These are phyloP conservation scores for Hydrochoerus hydrochaeris DNA, from an alignment of 2,113 vertebrate species.

Conservation along the genomic window DNA sequence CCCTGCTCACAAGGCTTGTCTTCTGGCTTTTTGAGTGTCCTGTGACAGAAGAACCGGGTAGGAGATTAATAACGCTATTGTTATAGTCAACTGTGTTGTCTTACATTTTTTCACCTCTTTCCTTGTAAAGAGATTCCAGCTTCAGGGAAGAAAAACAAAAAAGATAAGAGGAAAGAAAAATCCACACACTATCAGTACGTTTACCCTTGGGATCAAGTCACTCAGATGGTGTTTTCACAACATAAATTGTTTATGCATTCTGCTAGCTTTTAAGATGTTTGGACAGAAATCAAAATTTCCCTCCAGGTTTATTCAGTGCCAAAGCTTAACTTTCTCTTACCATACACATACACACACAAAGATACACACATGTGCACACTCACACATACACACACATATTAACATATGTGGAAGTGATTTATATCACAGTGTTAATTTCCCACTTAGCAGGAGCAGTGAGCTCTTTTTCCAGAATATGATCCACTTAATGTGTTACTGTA, in stretches of 20 bases:
- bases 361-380: background rate
- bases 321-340: background rate
- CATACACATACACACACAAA: background rate
- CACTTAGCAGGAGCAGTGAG: conserved; percentile 12
- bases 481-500: conserved; percentile 18
- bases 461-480: conserved; percentile 23
- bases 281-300: conserved; percentile 62
- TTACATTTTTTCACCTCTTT: conserved; percentile 31
- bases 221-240: conserved; percentile 65
- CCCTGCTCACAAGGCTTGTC: background rate
- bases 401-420: background rate
- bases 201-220: conserved; percentile 65
- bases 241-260: conserved; percentile 60
- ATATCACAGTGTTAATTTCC: conserved; percentile 33
- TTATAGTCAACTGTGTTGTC: background rate
- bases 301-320: conserved; percentile 27
- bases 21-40: conserved; percentile 4
- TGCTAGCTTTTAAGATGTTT: conserved; percentile 68
- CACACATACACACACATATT: background rate
- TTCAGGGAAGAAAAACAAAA: background rate
- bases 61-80: background rate
- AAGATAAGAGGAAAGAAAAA: conserved; percentile 62
- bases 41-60: background rate
- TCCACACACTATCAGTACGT: conserved; percentile 40
- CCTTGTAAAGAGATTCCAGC: conserved; percentile 45